phyloP scores from a whole-genome alignment of 2,888 invertebrate species.

The Phaonia tiefii region DNA sequence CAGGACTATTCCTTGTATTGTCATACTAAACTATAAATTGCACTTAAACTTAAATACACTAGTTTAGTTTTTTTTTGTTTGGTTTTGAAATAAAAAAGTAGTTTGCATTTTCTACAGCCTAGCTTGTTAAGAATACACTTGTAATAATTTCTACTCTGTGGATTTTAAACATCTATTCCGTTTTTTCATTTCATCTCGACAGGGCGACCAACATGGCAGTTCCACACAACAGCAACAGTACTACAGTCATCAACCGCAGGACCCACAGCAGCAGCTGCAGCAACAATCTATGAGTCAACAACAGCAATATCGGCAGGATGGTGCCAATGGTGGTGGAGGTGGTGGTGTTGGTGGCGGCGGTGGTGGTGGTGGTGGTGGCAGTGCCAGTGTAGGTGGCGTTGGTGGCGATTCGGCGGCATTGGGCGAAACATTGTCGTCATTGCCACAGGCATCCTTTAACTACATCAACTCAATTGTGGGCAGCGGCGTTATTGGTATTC shows the following conservation, averaged over 20 bases:
- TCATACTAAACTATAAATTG: constrained; percentile 41
- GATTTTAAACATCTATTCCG: constrained; percentile 41
- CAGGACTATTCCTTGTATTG: too few species aligned
- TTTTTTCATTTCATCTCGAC: constrained; percentile 37
- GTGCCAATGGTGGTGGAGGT: constrained; percentile 8
- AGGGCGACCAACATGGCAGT: constrained; percentile 75
- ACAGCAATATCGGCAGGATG: constrained; percentile 51
- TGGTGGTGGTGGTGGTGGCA: not conserved
- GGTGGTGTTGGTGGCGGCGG: constrained; percentile 36
- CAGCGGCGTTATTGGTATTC: constrained; percentile 92
- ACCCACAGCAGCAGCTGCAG: constrained; percentile 69
- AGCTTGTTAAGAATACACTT: not conserved
- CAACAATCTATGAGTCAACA: constrained; percentile 65
- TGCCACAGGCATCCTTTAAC: constrained; percentile 91
- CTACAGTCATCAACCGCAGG: constrained; percentile 62
- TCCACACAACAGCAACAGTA: constrained; percentile 66
- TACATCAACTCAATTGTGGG: constrained; percentile 94
- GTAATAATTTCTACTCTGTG: not conserved
- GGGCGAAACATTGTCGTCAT: constrained; percentile 84
- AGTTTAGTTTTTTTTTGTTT: too few species aligned
- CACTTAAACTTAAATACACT: constrained; percentile 28
- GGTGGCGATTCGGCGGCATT: constrained; percentile 58
- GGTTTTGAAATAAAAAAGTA: not conserved
- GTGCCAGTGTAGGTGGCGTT: constrained; percentile 38
- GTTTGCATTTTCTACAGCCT: not conserved